Percentiles rank a stretch among this genome's conserved stretches.
Conservation (phyloP, 2,888 invertebrate species). For the Tanytarsus gracilentus region DNA sequence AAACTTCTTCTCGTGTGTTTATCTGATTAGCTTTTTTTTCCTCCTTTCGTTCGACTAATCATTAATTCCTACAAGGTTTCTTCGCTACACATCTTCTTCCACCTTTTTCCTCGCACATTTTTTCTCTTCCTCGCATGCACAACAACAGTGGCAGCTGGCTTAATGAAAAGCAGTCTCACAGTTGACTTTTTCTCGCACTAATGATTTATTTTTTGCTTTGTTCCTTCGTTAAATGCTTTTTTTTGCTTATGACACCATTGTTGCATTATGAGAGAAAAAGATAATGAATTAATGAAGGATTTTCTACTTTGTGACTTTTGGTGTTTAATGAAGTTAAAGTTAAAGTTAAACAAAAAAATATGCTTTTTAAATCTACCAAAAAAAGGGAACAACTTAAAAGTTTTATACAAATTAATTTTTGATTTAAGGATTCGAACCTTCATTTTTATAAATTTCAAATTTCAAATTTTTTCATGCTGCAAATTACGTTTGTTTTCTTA, state of each 20-base stretch:
- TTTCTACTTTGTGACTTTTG: too few relatives aligned
- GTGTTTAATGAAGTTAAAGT: too few relatives aligned
- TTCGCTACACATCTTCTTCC: not conserved
- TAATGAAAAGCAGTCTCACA: slow-evolving; percentile 10
- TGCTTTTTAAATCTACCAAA: too few relatives aligned
- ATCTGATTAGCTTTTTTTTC: slow-evolving; percentile 26
- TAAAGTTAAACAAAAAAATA: too few relatives aligned
- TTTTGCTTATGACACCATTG: too few relatives aligned
- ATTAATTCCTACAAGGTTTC: slow-evolving; percentile 17
- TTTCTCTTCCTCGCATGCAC: not conserved
- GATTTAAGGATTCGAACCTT: not conserved
- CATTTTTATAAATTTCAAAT: not conserved
- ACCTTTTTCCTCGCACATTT: not conserved
- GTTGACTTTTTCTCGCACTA: too few relatives aligned
- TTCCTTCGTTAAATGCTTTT: not conserved
- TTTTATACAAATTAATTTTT: too few relatives aligned
- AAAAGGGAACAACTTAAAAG: too few relatives aligned
- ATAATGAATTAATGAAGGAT: too few relatives aligned
- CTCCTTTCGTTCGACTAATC: not conserved
- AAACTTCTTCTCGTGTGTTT: slow-evolving; percentile 3
- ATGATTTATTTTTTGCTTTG: too few relatives aligned
- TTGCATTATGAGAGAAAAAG: too few relatives aligned
- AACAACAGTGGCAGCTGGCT: not conserved
- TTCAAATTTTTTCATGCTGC: not conserved
- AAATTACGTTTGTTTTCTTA: not conserved